Base-by-base conservation (phyloP, 2,113 vertebrate genomes). In the Ictalurus furcatus region DNA sequence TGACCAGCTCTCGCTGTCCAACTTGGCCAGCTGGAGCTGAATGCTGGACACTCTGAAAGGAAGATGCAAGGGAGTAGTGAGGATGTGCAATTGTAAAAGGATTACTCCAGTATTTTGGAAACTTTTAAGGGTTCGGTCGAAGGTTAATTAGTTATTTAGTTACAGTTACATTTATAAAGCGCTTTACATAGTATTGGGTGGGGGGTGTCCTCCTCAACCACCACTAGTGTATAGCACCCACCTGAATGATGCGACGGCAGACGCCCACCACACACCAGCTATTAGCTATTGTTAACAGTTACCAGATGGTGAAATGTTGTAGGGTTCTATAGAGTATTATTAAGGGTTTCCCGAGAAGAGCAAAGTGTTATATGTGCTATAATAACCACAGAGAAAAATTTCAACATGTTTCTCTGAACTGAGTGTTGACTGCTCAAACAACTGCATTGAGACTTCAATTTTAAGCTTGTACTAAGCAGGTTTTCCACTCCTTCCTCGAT, bases 1-100 rank as follows among this genome's bases (percentile, higher is more conserved):
- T 0, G 98, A 97, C 98, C 98, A 99, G 86, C 97, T 97, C 92
- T 99, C 98, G 1, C 93, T 96, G 90, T 99, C 97, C 85, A 99
- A 93, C 93, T 97, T 97, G 84, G 98, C 98, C 92, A 99, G 94
- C 93, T 99, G 98, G 92, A 98, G 98, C 88, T 99, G 98, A 90
- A 99, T 98, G 85, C 93, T 97, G 0, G 97, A 96, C 93, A 99
- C 97, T 92, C 98, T 99, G 94, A 25, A 58, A 17, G 28, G 28
- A 44, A 58, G 14, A 65, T 14, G 37, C 17, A 48, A 48, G 6
- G 21, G 74, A 30, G 0, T 61, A 86, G 16, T 74, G 17, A 34
- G n/a, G 17, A 58, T 34, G 7, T 58, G n/a, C 6, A 6, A 19
- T 30, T 30, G 16, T 48, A 76, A 25, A 48, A 48, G 37, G 4